Base-by-base conservation (phyloP, 2,113 vertebrate species). In the Fregata magnificens region DNA sequence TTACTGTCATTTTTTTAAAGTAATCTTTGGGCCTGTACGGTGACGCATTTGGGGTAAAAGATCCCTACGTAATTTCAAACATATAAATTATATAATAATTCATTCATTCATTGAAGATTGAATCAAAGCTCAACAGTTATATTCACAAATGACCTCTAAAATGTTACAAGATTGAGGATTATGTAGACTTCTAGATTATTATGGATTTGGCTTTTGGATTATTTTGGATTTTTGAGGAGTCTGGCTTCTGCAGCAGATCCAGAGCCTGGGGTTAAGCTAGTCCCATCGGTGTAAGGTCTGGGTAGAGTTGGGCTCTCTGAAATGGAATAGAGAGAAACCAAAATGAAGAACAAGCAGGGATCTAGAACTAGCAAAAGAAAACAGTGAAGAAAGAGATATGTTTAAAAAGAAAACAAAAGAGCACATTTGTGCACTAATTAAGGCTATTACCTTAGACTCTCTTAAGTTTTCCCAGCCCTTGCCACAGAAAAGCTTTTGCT, bases 241-340 rank as follows among this genome's bases (percentile, higher is more conserved):
- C 14, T 85, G n/a, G 40, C 3, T 79, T 79, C 52, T 76, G 38
- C 24, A 67, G 16, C 15, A 82, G 28, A 49, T 44, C 18, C 25
- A 62, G 36, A 66, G 4, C 0, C 52, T 42, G 32, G 6, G 9
- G 2, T 70, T 74, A 67, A 71, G 4, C 3, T 45, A 18, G 25
- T 71, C 4, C 55, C 4, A 11, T 9, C 10, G 45, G 1, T 38
- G 3, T 17, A 28, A 74, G 9, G 6, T 88, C 14, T 90, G 20
- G 4, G 5, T 19, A 56, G 4, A 50, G 0, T 4, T 72, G 5
- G 4, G 4, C 1, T 82, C 6, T 47, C 47, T 72, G 61, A 90
- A 87, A 78, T 29, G 2, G 20, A 82, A 25, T 13, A 58, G 13
- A 52, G 17, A 59, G 11, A 76, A 63, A 71, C 2, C 17, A 47